Percentiles rank a stretch among this genome's conserved stretches.
These are phyloP conservation scores for Charaxes varanes DNA, from an alignment of 1,140 invertebrate genomes.

Conservation along the genomic window DNA sequence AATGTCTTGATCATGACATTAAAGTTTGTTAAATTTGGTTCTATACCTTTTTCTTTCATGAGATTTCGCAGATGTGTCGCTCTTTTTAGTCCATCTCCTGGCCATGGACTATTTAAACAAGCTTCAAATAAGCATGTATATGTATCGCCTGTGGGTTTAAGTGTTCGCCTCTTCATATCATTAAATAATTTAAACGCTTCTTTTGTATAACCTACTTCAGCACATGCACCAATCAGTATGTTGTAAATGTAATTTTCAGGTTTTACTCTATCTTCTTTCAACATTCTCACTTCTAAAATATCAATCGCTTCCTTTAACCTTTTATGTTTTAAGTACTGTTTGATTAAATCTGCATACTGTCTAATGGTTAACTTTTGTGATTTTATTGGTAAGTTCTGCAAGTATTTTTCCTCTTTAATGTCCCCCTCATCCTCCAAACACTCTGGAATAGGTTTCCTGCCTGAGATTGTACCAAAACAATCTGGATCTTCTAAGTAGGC, in stretches of 20 bases:
- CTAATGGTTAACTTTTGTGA: conserved; percentile 72
- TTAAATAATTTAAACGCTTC: conserved; percentile 89
- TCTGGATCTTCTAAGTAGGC: conserved; percentile 68
- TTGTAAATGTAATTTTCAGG: conserved; percentile 87
- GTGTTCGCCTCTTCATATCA: conserved; percentile 84
- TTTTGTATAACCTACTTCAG: conserved; percentile 85
- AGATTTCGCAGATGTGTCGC: conserved; percentile 79
- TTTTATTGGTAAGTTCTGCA: conserved; percentile 56
- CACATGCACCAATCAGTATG: conserved; percentile 86
- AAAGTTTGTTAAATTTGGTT: conserved; percentile 86
- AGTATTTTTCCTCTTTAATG: conserved; percentile 73
- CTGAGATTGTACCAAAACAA: conserved; percentile 64
- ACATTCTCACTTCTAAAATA: conserved; percentile 82
- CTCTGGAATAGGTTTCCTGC: conserved; percentile 21
- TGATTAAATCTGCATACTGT: conserved; percentile 82
- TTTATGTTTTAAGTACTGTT: conserved; percentile 76
- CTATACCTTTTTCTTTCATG: conserved; percentile 80
- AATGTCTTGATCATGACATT: conserved; percentile 94
- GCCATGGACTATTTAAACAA: conserved; percentile 86
- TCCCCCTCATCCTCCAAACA: conserved; percentile 70
- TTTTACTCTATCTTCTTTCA: conserved; percentile 84
- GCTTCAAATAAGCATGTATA: conserved; percentile 92
- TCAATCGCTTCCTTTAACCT: conserved; percentile 83
- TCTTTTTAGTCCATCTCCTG: conserved; percentile 76
- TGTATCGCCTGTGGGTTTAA: conserved; percentile 80